Evolutionary conservation across 2,113 vertebrate species (phyloP).

Genomic region (Zingel zingel): DNA sequence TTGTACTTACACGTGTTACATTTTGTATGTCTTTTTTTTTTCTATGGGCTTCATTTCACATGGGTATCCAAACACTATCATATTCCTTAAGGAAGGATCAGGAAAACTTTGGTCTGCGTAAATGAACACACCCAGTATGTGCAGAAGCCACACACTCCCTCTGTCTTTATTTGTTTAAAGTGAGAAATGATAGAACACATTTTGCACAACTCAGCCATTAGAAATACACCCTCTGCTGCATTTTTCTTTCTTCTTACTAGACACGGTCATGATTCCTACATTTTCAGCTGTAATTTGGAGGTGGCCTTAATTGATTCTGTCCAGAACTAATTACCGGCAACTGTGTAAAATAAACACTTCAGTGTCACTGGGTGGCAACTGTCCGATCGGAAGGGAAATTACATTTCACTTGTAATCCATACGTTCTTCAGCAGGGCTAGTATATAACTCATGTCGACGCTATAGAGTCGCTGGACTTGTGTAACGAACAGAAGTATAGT

Average conservation of each 20-base stretch:
- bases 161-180: constrained; percentile 64
- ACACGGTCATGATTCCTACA: constrained; percentile 51
- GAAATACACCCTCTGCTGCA: constrained; percentile 34
- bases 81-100: constrained; percentile 53
- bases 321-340: constrained; percentile 75
- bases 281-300: constrained; percentile 67
- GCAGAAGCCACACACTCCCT: constrained; percentile 63
- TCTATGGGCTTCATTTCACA: constrained; percentile 53
- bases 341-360: constrained; percentile 80
- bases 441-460: constrained; percentile 77
- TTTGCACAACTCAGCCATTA: constrained; percentile 54
- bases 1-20: constrained; percentile 53
- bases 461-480: constrained; percentile 58
- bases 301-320: constrained; percentile 74
- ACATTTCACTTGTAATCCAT: constrained; percentile 79
- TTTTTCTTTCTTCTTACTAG: constrained; percentile 31
- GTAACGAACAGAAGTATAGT: constrained; percentile 78
- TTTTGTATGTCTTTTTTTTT: constrained; percentile 27
- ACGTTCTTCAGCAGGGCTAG: constrained; percentile 54
- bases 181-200: constrained; percentile 63
- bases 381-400: constrained; percentile 72
- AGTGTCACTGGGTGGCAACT: constrained; percentile 71
- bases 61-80: constrained; percentile 62
- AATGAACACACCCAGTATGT: constrained; percentile 61
- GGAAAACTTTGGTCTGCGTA: constrained; percentile 39